Conservation (phyloP, 2,888 invertebrate species). For the Troides aeacus region DNA sequence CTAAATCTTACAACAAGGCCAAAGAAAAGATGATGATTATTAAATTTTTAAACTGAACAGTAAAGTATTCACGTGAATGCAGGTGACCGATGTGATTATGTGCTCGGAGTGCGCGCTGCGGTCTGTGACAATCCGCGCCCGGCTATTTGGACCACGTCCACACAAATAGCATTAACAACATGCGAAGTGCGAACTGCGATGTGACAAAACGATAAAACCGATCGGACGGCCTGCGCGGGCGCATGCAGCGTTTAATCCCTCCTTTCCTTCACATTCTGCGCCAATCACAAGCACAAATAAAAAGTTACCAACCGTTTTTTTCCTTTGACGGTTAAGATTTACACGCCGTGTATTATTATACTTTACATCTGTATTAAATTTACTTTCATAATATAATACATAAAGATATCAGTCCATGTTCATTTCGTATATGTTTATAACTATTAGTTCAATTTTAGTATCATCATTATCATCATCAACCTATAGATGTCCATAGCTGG, state of each 20-base stretch:
- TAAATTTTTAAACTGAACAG: too few relatives aligned
- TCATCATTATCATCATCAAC: too few relatives aligned
- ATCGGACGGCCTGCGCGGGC: conserved; percentile 19
- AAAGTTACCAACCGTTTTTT: background rate
- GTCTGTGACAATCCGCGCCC: conserved; percentile 20
- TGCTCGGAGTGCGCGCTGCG: conserved; percentile 4
- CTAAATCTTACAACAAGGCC: too few relatives aligned
- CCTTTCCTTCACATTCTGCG: conserved; percentile 53
- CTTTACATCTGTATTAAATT: too few relatives aligned
- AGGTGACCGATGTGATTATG: conserved; percentile 6
- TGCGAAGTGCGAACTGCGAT: conserved; percentile 34
- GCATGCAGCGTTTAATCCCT: conserved; percentile 43
- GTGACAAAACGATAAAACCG: conserved; percentile 34
- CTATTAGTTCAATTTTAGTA: too few relatives aligned
- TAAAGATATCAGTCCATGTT: too few relatives aligned
- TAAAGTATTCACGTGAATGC: conserved; percentile 15
- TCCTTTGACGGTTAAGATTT: too few relatives aligned
- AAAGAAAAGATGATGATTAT: too few relatives aligned
- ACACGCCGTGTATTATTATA: too few relatives aligned
- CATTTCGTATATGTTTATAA: too few relatives aligned
- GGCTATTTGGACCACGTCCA: conserved; percentile 9
- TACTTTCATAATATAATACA: too few relatives aligned
- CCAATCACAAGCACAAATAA: conserved; percentile 30
- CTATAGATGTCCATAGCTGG: too few relatives aligned
- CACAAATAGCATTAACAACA: conserved; percentile 29